These are phyloP conservation scores for Andrena bicolor DNA, from an alignment of 2,888 invertebrate genomes.

Conservation along the genomic window DNA sequence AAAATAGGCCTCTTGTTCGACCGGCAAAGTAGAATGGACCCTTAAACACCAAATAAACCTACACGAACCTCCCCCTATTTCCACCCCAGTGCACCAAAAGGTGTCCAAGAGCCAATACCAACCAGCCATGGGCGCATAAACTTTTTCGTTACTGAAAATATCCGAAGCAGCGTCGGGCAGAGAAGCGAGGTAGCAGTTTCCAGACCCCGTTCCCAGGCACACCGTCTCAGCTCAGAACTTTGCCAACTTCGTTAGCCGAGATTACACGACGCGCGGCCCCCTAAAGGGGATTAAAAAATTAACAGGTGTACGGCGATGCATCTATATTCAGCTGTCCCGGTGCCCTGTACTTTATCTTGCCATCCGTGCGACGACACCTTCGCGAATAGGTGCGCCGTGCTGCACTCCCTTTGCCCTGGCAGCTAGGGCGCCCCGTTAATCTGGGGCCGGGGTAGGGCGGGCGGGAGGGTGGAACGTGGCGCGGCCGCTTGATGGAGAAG, in stretches of 20 bases:
- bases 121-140: slow-evolving; percentile 4
- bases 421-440: slow-evolving; percentile 82
- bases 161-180: not conserved
- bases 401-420: slow-evolving; percentile 78
- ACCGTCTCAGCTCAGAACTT: slow-evolving; percentile 18
- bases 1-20: no score
- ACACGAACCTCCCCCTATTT: not conserved
- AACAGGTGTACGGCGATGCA: slow-evolving; percentile 54
- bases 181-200: slow-evolving; percentile 9
- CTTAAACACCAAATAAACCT: no score
- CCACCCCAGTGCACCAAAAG: not conserved
- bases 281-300: slow-evolving; percentile 61
- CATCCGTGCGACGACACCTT: slow-evolving; percentile 78
- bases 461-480: slow-evolving; percentile 1
- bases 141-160: not conserved
- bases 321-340: slow-evolving; percentile 52
- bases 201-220: slow-evolving; percentile 1
- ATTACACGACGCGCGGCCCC: slow-evolving; percentile 41
- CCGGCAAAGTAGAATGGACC: no score
- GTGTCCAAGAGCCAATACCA: not conserved
- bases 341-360: slow-evolving; percentile 64
- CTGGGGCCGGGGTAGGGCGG: slow-evolving; percentile 78
- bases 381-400: slow-evolving; percentile 79
- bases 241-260: slow-evolving; percentile 59
- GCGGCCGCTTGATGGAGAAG: slow-evolving; percentile 49